Evolutionary conservation across 1,140 invertebrate genomes (phyloP).

Genomic region (Cheumatopsyche charites): DNA sequence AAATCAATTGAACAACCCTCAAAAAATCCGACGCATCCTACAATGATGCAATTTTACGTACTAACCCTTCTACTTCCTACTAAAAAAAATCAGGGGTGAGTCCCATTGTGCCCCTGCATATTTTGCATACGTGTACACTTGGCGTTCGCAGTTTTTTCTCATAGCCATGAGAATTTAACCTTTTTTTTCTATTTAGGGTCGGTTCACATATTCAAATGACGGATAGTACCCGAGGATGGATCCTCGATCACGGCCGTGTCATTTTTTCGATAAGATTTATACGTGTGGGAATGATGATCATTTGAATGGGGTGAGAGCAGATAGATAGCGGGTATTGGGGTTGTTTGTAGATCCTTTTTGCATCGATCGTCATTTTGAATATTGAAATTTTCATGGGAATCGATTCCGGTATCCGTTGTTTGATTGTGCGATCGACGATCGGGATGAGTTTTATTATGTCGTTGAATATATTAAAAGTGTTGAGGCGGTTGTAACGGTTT

Average conservation of each 20-base stretch:
- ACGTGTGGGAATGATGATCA: conserved; percentile 46
- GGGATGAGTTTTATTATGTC: conserved; percentile 6
- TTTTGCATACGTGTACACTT: conserved; percentile 49
- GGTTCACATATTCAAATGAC: conserved; percentile 44
- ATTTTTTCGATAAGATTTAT: conserved; percentile 49
- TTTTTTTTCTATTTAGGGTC: conserved; percentile 44
- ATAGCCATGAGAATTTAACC: conserved; percentile 45
- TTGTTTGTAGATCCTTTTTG: conserved; percentile 28
- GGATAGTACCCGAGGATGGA: conserved; percentile 47
- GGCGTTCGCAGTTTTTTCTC: conserved; percentile 38
- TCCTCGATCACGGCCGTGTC: conserved; percentile 44
- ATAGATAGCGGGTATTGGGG: conserved; percentile 5
- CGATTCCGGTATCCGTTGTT: background rate
- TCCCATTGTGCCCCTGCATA: conserved; percentile 36
- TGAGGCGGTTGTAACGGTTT: too few relatives aligned
- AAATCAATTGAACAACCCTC: conserved; percentile 53
- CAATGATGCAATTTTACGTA: conserved; percentile 39
- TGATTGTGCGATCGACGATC: background rate
- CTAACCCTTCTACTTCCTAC: background rate
- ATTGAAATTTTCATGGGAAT: conserved; percentile 49
- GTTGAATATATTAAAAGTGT: background rate
- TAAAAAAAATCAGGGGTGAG: conserved; percentile 19
- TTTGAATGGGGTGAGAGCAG: conserved; percentile 40
- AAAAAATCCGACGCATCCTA: conserved; percentile 50
- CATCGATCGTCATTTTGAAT: conserved; percentile 31